These are phyloP conservation scores for Acromyrmex heyeri DNA, from an alignment of 1,140 invertebrate species.

Conservation along the genomic window DNA sequence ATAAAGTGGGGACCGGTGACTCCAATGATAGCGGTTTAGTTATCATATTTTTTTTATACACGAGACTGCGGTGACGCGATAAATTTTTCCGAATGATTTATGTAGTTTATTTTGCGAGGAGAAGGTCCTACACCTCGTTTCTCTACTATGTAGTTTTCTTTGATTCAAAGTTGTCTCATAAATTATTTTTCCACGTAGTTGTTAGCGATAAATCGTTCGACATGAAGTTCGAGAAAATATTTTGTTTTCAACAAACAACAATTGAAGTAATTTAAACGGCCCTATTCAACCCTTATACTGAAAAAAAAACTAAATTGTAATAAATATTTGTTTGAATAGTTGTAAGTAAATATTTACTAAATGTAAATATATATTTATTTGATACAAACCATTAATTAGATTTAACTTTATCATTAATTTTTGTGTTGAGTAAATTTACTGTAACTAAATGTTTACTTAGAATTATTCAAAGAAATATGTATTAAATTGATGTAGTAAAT, in stretches of 20 bases:
- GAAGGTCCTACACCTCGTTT: not conserved
- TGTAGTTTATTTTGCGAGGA: not conserved
- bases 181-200: slow-evolving; percentile 9
- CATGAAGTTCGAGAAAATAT: not conserved
- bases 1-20: slow-evolving; percentile 4
- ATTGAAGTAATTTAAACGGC: not conserved
- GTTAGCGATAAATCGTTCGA: not conserved
- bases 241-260: not conserved
- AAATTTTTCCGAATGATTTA: slow-evolving; percentile 52
- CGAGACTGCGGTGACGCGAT: not conserved
- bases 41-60: slow-evolving; percentile 34
- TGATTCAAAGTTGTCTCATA: slow-evolving; percentile 1
- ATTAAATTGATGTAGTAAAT: too few species aligned
- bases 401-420: too few species aligned
- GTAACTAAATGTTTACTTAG: too few species aligned
- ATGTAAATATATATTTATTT: too few species aligned
- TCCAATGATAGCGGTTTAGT: too few species aligned
- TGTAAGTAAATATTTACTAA: too few species aligned
- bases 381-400: too few species aligned
- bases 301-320: too few species aligned
- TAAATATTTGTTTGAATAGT: too few species aligned
- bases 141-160: not conserved
- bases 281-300: too few species aligned
- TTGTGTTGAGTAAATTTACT: too few species aligned
- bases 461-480: too few species aligned